Conservation (phyloP, 2,888 invertebrate species). For the Aporophyla lueneburgensis region DNA sequence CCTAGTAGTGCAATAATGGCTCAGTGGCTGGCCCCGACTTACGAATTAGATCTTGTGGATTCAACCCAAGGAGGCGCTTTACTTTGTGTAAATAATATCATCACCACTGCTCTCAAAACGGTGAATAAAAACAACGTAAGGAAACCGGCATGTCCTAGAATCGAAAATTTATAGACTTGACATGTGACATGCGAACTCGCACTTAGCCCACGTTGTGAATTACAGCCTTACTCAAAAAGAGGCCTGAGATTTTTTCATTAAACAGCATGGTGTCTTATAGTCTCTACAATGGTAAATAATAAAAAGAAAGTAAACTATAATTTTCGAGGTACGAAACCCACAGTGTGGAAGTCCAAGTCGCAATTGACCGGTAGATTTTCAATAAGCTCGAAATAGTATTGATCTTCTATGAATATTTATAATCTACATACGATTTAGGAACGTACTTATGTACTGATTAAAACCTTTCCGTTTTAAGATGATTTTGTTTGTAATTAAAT, state of each 20-base stretch:
- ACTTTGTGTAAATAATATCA: not conserved
- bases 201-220: not conserved
- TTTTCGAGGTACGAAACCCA: not conserved
- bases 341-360: not conserved
- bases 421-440: conserved; percentile 36
- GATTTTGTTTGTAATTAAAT: conserved; percentile 59
- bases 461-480: conserved; percentile 29
- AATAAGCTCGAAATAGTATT: conserved; percentile 39
- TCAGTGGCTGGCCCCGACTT: too few species aligned
- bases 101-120: not conserved
- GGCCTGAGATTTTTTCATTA: too few species aligned
- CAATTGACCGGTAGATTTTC: not conserved
- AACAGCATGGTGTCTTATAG: too few species aligned
- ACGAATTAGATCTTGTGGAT: too few species aligned
- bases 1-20: not conserved
- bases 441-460: conserved; percentile 50
- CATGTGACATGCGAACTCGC: not conserved
- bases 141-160: not conserved
- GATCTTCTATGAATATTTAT: conserved; percentile 58
- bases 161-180: not conserved
- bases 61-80: not conserved
- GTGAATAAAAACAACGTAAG: too few species aligned
- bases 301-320: not conserved
- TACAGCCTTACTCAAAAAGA: too few species aligned
- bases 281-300: too few species aligned